Evolutionary conservation across 1,140 invertebrate genomes (phyloP).

Genomic region (Neodiprion virginianus): DNA sequence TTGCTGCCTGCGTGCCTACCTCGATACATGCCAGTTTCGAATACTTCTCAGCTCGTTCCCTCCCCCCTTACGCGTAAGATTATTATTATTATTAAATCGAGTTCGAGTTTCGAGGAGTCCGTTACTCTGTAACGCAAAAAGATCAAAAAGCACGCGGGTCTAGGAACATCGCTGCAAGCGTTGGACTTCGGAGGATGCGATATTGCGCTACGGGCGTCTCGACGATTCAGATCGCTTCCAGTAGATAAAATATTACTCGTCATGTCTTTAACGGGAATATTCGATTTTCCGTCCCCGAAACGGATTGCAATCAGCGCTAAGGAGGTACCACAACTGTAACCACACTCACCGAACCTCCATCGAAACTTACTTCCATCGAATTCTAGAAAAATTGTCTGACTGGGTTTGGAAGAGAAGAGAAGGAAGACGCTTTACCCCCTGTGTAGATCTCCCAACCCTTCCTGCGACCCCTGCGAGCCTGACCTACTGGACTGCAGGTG

Average conservation of each 20-base stretch:
- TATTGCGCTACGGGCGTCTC: too few species aligned
- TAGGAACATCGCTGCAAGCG: too few species aligned
- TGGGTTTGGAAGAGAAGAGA: neutral
- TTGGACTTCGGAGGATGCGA: too few species aligned
- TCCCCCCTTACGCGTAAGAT: neutral
- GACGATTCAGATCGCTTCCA: too few species aligned
- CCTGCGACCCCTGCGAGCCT: constrained; percentile 37
- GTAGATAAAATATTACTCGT: neutral
- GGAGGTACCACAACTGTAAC: too few species aligned
- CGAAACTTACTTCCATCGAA: too few species aligned
- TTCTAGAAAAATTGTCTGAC: neutral
- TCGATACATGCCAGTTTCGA: neutral
- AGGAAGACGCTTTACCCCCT: neutral
- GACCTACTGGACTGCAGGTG: constrained; percentile 44
- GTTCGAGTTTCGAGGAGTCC: neutral
- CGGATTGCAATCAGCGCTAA: too few species aligned
- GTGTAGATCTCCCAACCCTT: constrained; percentile 20
- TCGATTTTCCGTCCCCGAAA: neutral
- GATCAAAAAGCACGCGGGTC: too few species aligned
- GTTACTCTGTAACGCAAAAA: neutral
- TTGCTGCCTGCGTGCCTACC: too few species aligned
- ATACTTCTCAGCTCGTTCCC: neutral
- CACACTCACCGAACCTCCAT: too few species aligned
- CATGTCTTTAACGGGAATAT: neutral
- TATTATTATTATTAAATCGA: neutral